Conservation (phyloP, 2,113 vertebrate genomes). For the Passerina amoena region DNA sequence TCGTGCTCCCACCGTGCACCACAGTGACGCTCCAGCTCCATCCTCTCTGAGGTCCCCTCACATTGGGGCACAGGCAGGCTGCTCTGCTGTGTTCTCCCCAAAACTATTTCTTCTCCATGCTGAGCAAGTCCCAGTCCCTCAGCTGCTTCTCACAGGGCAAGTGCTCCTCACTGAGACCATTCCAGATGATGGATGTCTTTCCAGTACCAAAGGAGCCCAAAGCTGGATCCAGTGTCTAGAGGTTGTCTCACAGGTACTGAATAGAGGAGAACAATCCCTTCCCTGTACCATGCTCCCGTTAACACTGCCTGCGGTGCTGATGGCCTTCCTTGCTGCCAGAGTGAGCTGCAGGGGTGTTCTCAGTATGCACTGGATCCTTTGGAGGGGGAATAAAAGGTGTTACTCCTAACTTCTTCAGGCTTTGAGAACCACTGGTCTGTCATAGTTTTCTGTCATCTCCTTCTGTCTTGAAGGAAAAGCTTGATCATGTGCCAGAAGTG, state of each 20-base stretch:
- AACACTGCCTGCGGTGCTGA: background rate
- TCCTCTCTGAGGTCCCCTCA: fast-evolving
- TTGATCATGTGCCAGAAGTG: background rate
- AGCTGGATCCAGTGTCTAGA: background rate
- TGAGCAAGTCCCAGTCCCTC: background rate
- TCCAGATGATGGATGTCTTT: background rate
- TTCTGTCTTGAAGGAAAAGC: background rate
- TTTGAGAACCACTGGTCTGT: background rate
- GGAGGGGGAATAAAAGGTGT: background rate
- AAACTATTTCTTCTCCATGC: background rate
- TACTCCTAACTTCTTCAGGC: background rate
- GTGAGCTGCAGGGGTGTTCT: background rate
- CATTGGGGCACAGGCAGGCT: background rate
- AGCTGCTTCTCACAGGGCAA: background rate
- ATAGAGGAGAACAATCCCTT: background rate
- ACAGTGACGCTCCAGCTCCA: background rate
- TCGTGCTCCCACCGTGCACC: fast-evolving
- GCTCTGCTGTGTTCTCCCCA: background rate
- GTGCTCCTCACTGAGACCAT: background rate
- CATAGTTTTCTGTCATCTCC: background rate
- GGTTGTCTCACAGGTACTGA: background rate
- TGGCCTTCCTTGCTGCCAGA: background rate
- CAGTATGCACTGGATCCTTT: background rate
- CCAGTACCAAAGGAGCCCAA: background rate
- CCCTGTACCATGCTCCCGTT: background rate